phyloP scores from a whole-genome alignment of 1,140 invertebrate species.

The Drosophila tani region DNA sequence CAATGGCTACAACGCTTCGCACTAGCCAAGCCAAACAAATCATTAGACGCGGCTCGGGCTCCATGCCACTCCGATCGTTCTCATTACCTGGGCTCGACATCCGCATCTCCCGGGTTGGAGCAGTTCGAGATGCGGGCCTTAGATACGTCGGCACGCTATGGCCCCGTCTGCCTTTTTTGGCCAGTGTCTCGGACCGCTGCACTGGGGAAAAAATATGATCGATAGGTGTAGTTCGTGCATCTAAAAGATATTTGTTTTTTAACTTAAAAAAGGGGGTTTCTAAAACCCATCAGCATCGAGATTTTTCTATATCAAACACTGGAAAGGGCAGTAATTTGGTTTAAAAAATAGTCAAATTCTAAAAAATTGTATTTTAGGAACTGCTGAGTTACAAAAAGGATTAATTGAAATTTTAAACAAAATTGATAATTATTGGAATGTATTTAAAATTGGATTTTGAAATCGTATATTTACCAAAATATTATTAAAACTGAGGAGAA shows the following conservation, averaged over 20 bases:
- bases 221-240: too few species aligned
- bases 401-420: not conserved
- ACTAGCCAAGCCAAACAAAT: constrained; percentile 58
- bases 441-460: too few species aligned
- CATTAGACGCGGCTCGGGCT: constrained; percentile 28
- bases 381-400: not conserved
- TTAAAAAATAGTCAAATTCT: too few species aligned
- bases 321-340: too few species aligned
- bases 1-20: constrained; percentile 59
- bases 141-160: constrained; percentile 58
- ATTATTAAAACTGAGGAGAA: too few species aligned
- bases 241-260: not conserved
- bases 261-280: not conserved
- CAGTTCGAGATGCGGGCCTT: constrained; percentile 51
- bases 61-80: constrained; percentile 20
- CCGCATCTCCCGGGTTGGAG: constrained; percentile 43
- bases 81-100: constrained; percentile 51
- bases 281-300: not conserved
- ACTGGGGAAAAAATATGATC: constrained; percentile 1
- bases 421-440: too few species aligned
- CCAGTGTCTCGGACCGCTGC: constrained; percentile 21
- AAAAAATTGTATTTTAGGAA: too few species aligned
- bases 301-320: too few species aligned
- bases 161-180: constrained; percentile 60
- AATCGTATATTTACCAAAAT: too few species aligned